Evolutionary conservation across 2,888 invertebrate species (phyloP).

Genomic region (Aporophyla lueneburgensis): DNA sequence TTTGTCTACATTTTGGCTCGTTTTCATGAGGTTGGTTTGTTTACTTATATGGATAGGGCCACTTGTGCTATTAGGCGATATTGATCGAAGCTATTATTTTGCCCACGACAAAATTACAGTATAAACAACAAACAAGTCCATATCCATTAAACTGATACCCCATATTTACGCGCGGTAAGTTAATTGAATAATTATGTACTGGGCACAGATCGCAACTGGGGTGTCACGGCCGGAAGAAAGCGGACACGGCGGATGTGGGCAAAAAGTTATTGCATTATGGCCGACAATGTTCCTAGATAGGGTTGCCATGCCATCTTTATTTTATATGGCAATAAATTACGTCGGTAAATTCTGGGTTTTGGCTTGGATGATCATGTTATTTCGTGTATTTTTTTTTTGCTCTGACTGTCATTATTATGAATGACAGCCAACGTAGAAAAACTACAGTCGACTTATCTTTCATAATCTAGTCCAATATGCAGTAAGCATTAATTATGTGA

Average conservation of each 20-base stretch:
- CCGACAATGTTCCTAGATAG: constrained; percentile 49
- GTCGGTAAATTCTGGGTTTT: constrained; percentile 2
- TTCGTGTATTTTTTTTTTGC: not conserved
- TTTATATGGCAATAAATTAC: constrained; percentile 38
- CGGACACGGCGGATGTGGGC: constrained; percentile 73
- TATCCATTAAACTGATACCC: constrained; percentile 56
- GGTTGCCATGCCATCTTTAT: constrained; percentile 53
- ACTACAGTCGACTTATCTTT: constrained; percentile 6
- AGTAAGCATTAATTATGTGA: constrained; percentile 15
- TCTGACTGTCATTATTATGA: not conserved
- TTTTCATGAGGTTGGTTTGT: not conserved
- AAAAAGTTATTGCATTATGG: constrained; percentile 68
- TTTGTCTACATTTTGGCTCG: not conserved
- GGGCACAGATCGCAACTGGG: constrained; percentile 86
- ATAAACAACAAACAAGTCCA: constrained; percentile 28
- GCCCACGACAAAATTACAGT: constrained; percentile 35
- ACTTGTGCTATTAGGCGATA: not conserved
- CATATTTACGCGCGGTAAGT: constrained; percentile 60
- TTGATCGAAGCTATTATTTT: constrained; percentile 5
- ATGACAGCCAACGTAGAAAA: not conserved
- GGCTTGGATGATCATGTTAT: constrained; percentile 19
- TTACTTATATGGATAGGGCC: not conserved
- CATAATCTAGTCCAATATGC: constrained; percentile 34
- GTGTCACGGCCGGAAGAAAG: constrained; percentile 87
- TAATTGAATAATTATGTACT: constrained; percentile 78